Evolutionary conservation across 2,113 vertebrate genomes (phyloP).

Genomic region (Psophia crepitans): DNA sequence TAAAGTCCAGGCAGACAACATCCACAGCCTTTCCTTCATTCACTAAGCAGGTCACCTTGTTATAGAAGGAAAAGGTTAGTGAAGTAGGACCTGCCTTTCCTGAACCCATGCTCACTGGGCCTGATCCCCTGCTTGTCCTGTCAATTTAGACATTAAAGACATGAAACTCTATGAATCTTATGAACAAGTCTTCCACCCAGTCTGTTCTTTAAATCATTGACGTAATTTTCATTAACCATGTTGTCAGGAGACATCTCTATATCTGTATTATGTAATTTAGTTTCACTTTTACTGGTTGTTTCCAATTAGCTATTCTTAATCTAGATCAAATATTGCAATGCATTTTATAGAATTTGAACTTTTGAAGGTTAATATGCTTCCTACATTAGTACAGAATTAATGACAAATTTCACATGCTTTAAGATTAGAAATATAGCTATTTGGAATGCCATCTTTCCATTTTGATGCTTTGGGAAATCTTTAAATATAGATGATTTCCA

Average conservation of each 20-base stretch:
- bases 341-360: background rate
- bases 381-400: background rate
- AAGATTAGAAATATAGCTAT: background rate
- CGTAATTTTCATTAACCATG: background rate
- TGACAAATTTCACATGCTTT: background rate
- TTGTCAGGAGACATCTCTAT: background rate
- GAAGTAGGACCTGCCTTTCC: too few relatives aligned
- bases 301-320: background rate
- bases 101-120: too few relatives aligned
- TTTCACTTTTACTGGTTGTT: background rate
- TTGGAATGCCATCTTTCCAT: background rate
- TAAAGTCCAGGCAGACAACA: too few relatives aligned
- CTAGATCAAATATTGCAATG: background rate
- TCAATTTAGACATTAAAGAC: background rate
- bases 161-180: background rate
- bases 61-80: too few relatives aligned
- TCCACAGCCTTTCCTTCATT: too few relatives aligned
- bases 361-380: background rate
- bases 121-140: too few relatives aligned
- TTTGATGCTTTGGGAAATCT: background rate
- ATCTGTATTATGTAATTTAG: background rate
- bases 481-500: slow-evolving; percentile 9
- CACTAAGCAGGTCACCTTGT: too few relatives aligned
- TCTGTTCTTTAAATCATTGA: background rate
- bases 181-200: fast-evolving